Evolutionary conservation across 2,888 invertebrate species (phyloP).

Genomic region (Notocelia uddmanniana): DNA sequence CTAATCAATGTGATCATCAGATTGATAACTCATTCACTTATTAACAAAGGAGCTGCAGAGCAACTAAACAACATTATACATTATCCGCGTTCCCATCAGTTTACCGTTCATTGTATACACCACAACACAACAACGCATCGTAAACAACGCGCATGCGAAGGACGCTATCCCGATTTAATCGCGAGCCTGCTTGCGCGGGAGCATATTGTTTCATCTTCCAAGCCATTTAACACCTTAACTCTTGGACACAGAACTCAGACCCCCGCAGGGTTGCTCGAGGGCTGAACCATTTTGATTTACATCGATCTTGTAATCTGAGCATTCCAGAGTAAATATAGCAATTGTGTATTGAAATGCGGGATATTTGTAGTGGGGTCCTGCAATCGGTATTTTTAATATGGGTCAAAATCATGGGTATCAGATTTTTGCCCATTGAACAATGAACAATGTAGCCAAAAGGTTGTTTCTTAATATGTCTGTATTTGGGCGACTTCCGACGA

Average conservation of each 20-base stretch:
- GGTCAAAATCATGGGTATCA: no score
- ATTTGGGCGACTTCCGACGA: no score
- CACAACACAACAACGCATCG: not conserved
- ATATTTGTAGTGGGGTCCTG: no score
- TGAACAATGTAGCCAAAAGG: no score
- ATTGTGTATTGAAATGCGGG: not conserved
- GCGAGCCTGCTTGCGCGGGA: constrained; percentile 27
- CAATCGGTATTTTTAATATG: no score
- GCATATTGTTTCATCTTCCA: not conserved
- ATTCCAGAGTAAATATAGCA: constrained; percentile 25
- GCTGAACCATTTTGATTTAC: constrained; percentile 20
- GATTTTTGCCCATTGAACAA: no score
- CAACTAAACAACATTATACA: not conserved
- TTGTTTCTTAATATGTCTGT: no score
- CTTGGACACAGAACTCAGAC: not conserved
- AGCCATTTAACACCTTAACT: not conserved
- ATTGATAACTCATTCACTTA: no score
- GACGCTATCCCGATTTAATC: constrained; percentile 34
- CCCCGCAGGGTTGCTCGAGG: no score
- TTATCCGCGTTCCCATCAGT: not conserved
- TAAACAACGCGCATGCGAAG: constrained; percentile 19
- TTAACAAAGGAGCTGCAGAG: not conserved
- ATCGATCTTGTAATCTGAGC: constrained; percentile 22
- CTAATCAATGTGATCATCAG: no score
- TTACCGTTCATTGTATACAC: not conserved